Conservation (phyloP, 2,797 vertebrate species). For the Sorex maritimensis region DNA sequence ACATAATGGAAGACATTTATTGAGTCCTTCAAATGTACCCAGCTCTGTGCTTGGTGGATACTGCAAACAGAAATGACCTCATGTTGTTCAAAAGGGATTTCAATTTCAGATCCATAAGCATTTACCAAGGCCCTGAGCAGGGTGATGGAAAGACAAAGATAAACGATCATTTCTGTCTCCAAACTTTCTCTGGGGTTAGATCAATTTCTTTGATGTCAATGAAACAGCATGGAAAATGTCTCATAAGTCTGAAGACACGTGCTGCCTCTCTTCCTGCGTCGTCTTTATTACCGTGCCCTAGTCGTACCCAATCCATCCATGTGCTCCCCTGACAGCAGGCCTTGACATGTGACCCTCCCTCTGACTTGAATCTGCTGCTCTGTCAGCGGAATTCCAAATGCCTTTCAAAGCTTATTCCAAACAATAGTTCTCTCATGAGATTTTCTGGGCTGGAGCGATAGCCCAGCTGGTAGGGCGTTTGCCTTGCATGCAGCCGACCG, state of each 20-base stretch:
- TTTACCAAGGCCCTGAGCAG: not conserved
- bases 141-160: not conserved
- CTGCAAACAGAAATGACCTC: not conserved
- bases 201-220: not conserved
- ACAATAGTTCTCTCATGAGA: not conserved
- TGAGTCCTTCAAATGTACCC: not conserved
- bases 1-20: too few species aligned
- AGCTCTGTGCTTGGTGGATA: not conserved
- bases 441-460: not conserved
- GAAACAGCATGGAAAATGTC: not conserved
- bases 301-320: not conserved
- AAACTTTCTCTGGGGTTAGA: not conserved
- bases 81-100: slow-evolving; percentile 3
- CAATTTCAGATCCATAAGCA: not conserved
- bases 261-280: not conserved
- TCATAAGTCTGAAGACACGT: not conserved
- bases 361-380: slow-evolving; percentile 1
- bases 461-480: too few species aligned
- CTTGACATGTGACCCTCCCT: not conserved
- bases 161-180: not conserved
- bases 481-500: too few species aligned
- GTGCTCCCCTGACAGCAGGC: not conserved
- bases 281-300: not conserved
- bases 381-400: not conserved
- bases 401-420: not conserved